phyloP scores from a whole-genome alignment of 1,140 invertebrate species.

The Trypoxylus dichotomus region DNA sequence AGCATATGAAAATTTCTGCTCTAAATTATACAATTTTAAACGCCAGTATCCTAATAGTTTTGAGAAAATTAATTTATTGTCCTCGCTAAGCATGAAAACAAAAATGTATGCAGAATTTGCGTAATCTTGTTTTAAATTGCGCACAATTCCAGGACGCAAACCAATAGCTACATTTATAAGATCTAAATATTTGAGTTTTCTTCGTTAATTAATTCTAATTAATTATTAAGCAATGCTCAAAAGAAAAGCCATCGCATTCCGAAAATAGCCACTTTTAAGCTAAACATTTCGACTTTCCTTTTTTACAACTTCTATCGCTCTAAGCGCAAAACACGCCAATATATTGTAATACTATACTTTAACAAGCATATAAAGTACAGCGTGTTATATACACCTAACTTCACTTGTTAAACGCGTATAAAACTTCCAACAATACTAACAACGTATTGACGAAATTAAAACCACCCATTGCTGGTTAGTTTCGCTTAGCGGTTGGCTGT shows the following conservation, averaged over 20 bases:
- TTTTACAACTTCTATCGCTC: neutral
- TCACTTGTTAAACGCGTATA: neutral
- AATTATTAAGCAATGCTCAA: neutral
- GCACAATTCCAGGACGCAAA: neutral
- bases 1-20: neutral
- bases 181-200: neutral
- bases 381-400: neutral
- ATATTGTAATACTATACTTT: constrained; percentile 2
- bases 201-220: neutral
- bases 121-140: neutral
- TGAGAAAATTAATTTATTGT: neutral
- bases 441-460: neutral
- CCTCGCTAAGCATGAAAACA: neutral
- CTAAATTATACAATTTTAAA: neutral
- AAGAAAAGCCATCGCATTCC: neutral
- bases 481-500: constrained; percentile 1
- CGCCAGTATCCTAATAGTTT: neutral
- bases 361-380: neutral
- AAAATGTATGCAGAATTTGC: neutral
- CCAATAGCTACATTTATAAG: neutral
- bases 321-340: neutral
- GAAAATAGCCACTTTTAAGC: neutral
- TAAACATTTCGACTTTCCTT: neutral
- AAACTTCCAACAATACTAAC: neutral
- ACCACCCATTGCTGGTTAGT: neutral